Conservation (phyloP, 2,113 vertebrate genomes). For the Seriola dumerili region DNA sequence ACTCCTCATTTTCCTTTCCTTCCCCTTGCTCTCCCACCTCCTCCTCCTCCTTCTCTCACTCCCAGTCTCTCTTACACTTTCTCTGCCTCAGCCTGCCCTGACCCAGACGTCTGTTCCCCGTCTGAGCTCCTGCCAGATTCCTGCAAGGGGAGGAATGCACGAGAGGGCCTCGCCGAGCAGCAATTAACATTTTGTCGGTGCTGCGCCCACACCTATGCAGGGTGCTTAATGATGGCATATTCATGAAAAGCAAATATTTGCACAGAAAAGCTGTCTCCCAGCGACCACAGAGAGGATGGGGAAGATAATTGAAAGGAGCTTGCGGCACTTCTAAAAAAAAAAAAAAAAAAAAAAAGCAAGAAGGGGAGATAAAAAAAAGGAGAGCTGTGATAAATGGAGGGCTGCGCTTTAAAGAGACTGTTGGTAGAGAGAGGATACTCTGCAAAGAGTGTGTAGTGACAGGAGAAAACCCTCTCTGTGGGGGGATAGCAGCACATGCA, state of each 20-base stretch:
- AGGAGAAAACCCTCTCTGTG: constrained; percentile 67
- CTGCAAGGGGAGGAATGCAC: constrained; percentile 74
- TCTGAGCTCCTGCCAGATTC: constrained; percentile 80
- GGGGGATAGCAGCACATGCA: constrained; percentile 57
- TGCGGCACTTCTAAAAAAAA: constrained; percentile 37
- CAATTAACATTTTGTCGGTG: constrained; percentile 79
- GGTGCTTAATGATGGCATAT: constrained; percentile 72
- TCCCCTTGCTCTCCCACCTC: background rate
- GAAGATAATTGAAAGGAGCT: constrained; percentile 75
- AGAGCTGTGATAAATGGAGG: constrained; percentile 69
- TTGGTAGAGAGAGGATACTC: constrained; percentile 56
- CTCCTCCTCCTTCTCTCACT: constrained; percentile 7
- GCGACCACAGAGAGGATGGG: constrained; percentile 57
- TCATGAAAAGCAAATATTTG: constrained; percentile 82
- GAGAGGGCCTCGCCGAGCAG: constrained; percentile 65
- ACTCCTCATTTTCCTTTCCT: constrained; percentile 12
- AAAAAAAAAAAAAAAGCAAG: background rate
- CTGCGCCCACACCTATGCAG: constrained; percentile 73
- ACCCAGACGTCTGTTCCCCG: constrained; percentile 77
- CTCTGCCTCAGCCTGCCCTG: constrained; percentile 67
- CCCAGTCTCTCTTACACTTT: constrained; percentile 14
- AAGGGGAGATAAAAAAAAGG: constrained; percentile 26
- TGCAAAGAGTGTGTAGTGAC: constrained; percentile 69
- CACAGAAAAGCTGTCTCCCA: constrained; percentile 73
- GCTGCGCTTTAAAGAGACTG: constrained; percentile 57